Evolutionary conservation across 1,140 invertebrate genomes (phyloP).

Genomic region (Trichomalopsis sarcophagae): DNA sequence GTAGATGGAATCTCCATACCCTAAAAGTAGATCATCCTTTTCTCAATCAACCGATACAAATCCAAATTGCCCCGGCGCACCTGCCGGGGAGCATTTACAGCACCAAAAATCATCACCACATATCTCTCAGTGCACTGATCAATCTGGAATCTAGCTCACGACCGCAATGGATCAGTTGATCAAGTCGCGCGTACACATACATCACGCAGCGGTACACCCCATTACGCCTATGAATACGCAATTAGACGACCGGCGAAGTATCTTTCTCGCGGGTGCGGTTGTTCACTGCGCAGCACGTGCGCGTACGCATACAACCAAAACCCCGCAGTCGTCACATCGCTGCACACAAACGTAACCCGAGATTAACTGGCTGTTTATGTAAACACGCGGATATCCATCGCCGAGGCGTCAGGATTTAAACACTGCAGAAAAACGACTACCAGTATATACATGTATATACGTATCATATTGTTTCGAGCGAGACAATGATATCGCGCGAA

Average conservation of each 20-base stretch:
- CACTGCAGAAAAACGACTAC: too few species aligned
- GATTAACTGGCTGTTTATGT: neutral
- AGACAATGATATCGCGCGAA: too few species aligned
- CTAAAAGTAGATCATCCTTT: too few species aligned
- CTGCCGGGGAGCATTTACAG: neutral
- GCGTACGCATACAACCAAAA: neutral
- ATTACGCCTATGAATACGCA: constrained; percentile 37
- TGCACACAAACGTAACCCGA: neutral
- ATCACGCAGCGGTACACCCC: neutral
- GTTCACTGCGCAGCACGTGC: neutral
- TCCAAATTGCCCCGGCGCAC: neutral
- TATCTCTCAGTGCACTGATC: neutral
- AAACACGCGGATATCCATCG: neutral
- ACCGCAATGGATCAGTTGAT: neutral
- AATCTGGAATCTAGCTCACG: neutral
- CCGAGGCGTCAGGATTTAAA: too few species aligned
- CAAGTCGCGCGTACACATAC: neutral
- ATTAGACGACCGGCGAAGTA: neutral
- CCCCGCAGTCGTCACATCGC: neutral
- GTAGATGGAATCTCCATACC: too few species aligned
- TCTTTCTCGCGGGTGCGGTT: neutral
- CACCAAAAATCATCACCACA: neutral
- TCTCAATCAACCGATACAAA: neutral
- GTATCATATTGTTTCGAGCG: too few species aligned
- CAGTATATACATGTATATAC: too few species aligned